phyloP scores from a whole-genome alignment of 2,888 invertebrate genomes.

The Nomada ruficornis region DNA sequence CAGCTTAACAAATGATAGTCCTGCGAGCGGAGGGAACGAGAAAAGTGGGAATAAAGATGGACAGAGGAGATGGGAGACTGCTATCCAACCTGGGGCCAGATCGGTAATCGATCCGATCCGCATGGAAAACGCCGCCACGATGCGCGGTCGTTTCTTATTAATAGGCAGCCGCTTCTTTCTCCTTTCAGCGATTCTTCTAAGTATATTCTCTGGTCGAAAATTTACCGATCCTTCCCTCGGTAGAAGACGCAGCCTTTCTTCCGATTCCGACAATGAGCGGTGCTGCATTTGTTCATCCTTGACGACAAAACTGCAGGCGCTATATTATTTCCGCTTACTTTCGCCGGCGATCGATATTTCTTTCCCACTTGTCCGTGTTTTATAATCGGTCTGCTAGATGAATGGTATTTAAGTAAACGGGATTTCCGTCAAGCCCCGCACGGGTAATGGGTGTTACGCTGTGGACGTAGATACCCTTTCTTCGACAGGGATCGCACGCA shows the following conservation, averaged over 20 bases:
- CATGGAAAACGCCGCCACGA: slow-evolving; percentile 76
- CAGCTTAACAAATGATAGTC: slow-evolving; percentile 84
- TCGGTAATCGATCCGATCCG: slow-evolving; percentile 81
- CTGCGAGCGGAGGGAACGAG: slow-evolving; percentile 52
- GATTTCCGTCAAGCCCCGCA: slow-evolving; percentile 12
- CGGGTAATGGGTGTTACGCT: background rate
- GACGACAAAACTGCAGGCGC: slow-evolving; percentile 11
- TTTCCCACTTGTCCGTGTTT: background rate
- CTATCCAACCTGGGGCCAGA: slow-evolving; percentile 64
- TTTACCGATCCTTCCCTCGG: background rate
- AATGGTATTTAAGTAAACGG: slow-evolving; percentile 9
- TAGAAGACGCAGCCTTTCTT: too few species aligned
- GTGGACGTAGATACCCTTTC: background rate
- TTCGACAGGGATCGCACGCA: background rate
- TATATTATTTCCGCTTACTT: background rate
- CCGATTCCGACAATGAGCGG: too few species aligned
- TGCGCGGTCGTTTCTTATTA: slow-evolving; percentile 80
- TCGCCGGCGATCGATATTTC: background rate
- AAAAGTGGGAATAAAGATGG: slow-evolving; percentile 47
- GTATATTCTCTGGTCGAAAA: background rate
- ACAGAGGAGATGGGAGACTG: slow-evolving; percentile 32
- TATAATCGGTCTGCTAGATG: background rate
- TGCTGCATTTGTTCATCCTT: background rate
- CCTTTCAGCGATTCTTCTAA: background rate
- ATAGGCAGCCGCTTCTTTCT: slow-evolving; percentile 76